phyloP scores from a whole-genome alignment of 2,113 vertebrate genomes.

The Cyprinodon brontotheroides region DNA sequence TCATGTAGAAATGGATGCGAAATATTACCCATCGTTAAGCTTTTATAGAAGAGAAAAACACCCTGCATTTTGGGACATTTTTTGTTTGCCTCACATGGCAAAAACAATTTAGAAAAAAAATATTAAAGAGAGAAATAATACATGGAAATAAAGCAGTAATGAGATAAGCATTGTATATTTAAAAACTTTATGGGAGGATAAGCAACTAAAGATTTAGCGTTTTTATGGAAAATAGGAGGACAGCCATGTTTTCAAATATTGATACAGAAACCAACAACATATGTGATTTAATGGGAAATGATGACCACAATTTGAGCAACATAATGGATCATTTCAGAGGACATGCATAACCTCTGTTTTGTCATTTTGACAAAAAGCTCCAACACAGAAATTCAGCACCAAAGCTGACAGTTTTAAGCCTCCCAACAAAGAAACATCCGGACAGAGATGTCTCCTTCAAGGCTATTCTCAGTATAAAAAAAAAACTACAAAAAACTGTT shows the following conservation, averaged over 20 bases:
- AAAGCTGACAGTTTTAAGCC: constrained; percentile 1
- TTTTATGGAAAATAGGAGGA: neutral
- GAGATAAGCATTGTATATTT: too few species aligned
- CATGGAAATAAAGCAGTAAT: neutral
- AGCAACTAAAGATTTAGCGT: neutral
- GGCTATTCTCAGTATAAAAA: constrained; percentile 43
- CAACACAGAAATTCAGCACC: neutral
- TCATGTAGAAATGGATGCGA: constrained; percentile 79
- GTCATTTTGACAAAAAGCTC: neutral
- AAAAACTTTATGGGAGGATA: neutral
- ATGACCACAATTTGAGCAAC: neutral
- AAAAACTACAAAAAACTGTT: constrained; percentile 53
- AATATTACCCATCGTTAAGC: constrained; percentile 76
- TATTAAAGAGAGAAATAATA: neutral
- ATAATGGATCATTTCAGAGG: neutral
- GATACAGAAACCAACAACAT: neutral
- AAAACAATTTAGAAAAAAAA: constrained; percentile 73
- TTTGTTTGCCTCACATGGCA: constrained; percentile 83
- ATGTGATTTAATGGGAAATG: neutral
- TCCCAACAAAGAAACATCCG: constrained; percentile 27
- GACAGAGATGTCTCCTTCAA: constrained; percentile 73
- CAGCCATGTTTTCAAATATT: neutral
- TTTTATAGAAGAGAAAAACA: constrained; percentile 79
- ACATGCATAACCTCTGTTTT: neutral
- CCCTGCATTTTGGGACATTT: constrained; percentile 85